Conservation (phyloP, 2,113 vertebrate genomes). For the Psittacara wagleri region DNA sequence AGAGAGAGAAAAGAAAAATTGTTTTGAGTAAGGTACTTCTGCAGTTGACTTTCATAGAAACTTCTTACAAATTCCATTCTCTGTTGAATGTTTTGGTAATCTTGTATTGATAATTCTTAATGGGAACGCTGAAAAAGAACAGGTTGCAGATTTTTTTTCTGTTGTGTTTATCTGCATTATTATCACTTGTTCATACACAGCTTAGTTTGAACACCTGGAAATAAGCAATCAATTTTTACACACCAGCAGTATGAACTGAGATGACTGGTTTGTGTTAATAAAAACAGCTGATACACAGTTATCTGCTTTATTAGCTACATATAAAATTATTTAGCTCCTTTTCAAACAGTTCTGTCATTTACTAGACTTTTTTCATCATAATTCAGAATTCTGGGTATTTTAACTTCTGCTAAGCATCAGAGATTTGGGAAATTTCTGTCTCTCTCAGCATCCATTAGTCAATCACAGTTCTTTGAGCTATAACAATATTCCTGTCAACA, state of each 20-base stretch:
- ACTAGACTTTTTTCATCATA: background rate
- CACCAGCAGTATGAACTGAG: background rate
- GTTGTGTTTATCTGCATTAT: background rate
- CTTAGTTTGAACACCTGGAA: background rate
- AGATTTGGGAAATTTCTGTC: background rate
- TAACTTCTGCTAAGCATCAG: background rate
- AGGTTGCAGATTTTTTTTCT: background rate
- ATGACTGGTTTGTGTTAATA: background rate
- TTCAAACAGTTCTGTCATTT: background rate
- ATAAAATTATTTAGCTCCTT: background rate
- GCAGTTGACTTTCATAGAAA: background rate
- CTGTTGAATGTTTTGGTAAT: background rate
- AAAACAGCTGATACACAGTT: background rate
- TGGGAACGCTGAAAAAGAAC: background rate
- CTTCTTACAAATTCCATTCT: background rate
- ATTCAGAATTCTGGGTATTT: background rate
- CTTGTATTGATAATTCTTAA: background rate
- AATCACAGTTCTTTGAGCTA: background rate
- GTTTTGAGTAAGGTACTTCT: background rate
- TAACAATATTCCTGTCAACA: background rate
- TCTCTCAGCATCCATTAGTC: background rate
- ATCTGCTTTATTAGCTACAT: background rate
- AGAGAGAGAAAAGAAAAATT: fast-evolving
- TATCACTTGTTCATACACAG: background rate
- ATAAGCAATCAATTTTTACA: background rate